phyloP scores from a whole-genome alignment of 2,797 vertebrate species.

The Parauchenoglanis punctatus region DNA sequence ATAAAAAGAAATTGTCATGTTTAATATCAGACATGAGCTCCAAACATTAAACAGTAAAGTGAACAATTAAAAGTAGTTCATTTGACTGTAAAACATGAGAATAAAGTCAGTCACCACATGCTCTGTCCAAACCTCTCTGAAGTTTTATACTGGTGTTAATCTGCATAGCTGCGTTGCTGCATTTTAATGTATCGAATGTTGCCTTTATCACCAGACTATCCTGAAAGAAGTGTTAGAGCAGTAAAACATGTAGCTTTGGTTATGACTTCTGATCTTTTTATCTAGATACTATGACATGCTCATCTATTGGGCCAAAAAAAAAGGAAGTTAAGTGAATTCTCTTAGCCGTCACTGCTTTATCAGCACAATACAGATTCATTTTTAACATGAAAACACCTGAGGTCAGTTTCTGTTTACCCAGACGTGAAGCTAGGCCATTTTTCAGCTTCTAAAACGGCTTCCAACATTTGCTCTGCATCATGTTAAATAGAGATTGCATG shows the following conservation, averaged over 20 bases:
- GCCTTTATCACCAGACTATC: neutral
- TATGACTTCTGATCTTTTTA: too few relatives aligned
- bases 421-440: neutral
- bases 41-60: neutral
- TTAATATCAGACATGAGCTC: too few relatives aligned
- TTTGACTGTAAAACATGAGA: neutral
- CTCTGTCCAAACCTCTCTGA: neutral
- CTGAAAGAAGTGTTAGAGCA: conserved; percentile 3
- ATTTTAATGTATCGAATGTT: neutral
- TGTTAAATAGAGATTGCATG: neutral
- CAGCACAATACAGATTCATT: neutral
- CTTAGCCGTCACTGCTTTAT: too few relatives aligned
- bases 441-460: neutral
- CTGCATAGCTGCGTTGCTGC: neutral
- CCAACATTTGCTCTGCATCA: neutral
- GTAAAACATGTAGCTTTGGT: neutral
- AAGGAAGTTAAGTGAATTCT: too few relatives aligned
- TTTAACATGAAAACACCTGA: neutral
- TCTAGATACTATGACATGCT: too few relatives aligned
- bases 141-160: neutral
- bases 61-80: neutral
- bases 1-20: too few relatives aligned
- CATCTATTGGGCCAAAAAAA: too few relatives aligned
- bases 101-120: neutral
- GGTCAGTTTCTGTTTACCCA: neutral